Evolutionary conservation across 1,140 invertebrate species (phyloP).

Genomic region (Drosophila pandora): DNA sequence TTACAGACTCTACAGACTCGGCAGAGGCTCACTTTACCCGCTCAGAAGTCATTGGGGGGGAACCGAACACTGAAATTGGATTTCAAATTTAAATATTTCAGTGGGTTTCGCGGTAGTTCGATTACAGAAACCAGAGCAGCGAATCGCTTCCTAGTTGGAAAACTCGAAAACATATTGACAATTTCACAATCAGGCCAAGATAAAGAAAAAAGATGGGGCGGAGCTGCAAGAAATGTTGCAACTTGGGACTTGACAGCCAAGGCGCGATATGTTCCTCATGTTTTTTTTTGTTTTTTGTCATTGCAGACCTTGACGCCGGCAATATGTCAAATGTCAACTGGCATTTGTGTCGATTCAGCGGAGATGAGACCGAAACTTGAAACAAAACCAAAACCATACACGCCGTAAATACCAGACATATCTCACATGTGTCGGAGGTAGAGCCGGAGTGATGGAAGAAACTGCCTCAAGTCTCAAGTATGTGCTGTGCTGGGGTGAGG

Average conservation of each 20-base stretch:
- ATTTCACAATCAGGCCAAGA: constrained; percentile 42
- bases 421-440: constrained; percentile 12
- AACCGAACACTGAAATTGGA: constrained; percentile 13
- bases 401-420: constrained; percentile 40
- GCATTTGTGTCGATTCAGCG: constrained; percentile 27
- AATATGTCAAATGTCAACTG: constrained; percentile 69
- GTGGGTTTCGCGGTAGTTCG: constrained; percentile 28
- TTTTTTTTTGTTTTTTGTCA: neutral
- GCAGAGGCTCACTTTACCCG: constrained; percentile 34
- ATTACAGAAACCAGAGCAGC: constrained; percentile 39
- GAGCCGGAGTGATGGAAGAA: constrained; percentile 22
- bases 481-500: constrained; percentile 33
- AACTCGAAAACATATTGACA: constrained; percentile 47
- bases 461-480: constrained; percentile 50
- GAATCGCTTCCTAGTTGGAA: constrained; percentile 45
- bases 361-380: constrained; percentile 10
- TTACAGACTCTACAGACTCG: constrained; percentile 11
- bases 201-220: constrained; percentile 37
- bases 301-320: constrained; percentile 38
- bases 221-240: constrained; percentile 37
- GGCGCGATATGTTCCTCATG: constrained; percentile 34
- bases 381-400: constrained; percentile 16
- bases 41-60: constrained; percentile 18
- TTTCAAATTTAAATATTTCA: constrained; percentile 12
- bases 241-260: constrained; percentile 40